phyloP scores from a whole-genome alignment of 2,113 vertebrate genomes.

The Taxidea taxus region DNA sequence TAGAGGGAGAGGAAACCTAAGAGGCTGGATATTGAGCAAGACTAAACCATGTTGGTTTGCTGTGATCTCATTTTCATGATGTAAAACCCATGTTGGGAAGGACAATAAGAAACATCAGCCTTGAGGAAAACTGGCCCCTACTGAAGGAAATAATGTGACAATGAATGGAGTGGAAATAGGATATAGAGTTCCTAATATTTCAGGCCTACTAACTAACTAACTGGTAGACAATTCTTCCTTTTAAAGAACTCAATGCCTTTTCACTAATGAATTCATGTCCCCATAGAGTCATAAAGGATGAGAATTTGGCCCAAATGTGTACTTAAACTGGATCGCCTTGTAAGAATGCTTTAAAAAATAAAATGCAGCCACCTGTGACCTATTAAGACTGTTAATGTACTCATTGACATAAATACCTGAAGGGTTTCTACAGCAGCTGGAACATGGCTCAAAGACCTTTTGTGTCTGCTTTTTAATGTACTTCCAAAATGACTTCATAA shows the following conservation, averaged over 20 bases:
- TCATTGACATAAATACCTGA: constrained; percentile 67
- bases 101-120: background rate
- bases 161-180: constrained; percentile 35
- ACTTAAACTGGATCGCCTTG: constrained; percentile 45
- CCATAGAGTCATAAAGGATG: constrained; percentile 46
- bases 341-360: constrained; percentile 56
- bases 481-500: constrained; percentile 62
- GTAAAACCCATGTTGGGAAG: background rate
- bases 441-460: constrained; percentile 23
- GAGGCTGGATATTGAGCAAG: background rate
- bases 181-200: background rate
- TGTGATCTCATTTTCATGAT: background rate
- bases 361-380: constrained; percentile 59
- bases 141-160: background rate
- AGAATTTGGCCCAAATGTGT: constrained; percentile 59
- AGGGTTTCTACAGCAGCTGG: constrained; percentile 55
- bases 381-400: constrained; percentile 56
- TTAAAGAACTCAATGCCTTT: constrained; percentile 39
- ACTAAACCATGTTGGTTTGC: background rate
- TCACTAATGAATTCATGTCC: constrained; percentile 60
- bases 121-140: background rate
- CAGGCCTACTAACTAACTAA: background rate
- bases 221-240: constrained; percentile 44
- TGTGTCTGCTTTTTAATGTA: constrained; percentile 59
- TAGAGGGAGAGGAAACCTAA: background rate